Base-by-base conservation (phyloP, 2,797 vertebrate genomes). In the Centropyge bicolor region DNA sequence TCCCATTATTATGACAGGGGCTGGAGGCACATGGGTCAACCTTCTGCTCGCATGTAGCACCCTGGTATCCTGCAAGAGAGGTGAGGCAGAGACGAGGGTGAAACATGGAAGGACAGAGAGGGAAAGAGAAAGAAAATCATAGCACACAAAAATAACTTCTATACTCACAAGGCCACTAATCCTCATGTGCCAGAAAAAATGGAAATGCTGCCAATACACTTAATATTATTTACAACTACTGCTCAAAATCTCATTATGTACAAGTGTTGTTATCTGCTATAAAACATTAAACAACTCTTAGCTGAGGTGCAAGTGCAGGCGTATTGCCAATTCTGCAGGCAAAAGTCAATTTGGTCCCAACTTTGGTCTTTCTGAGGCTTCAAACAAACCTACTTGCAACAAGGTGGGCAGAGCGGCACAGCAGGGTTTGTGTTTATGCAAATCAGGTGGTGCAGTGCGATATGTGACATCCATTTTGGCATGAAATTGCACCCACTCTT, bases 1-100 rank as follows among this genome's bases (percentile, higher is more conserved):
- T 98, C 6, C 96, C 97, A 0, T 99, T 99, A 89, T 99, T 99
- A 91, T 97, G 97, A 80, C 98, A 99, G 0, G 98, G 98, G 3
- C 94, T 93, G 0, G 96, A 98, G 0, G 92, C 94, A 11, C 98
- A 99, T 0, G 97, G 97, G 78, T 99, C 96, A 71, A 97, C 92
- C 91, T 96, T 97, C 70, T 98, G 96, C 81, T 98, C 97, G 19
- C 98, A 99, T 16, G 94, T 91, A 1, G 94, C 72, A 13, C 98
- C 98, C 49, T 96, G 93, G 90, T 96, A 99, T 4, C 97, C 98
- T 99, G 81, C 11, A 45, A 76, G 49, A 85, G 57, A n/a, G 20
- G 36, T 17, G 6, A 41, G 8, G 27, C 1, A 70, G 22, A 45
- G 38, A 38, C 0, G 5, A 31, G 5, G 36, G 19, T 31, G 8